These are phyloP conservation scores for Holothuria leucospilota DNA, from an alignment of 53 echinoderm and acorn worm species.

Conservation along the genomic window DNA sequence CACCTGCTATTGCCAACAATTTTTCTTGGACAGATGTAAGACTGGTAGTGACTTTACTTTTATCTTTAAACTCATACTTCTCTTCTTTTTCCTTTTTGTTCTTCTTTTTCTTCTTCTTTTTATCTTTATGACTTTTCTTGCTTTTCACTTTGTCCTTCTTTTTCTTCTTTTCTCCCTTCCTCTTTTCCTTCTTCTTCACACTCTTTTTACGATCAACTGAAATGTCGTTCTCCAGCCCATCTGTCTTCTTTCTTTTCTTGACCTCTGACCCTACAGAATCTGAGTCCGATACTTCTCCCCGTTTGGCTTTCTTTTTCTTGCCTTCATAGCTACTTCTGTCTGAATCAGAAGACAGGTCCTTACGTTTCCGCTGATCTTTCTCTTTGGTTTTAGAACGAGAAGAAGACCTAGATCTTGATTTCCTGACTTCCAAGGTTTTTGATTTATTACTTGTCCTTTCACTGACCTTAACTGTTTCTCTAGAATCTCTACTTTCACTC, in stretches of 20 bases:
- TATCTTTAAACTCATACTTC: neutral
- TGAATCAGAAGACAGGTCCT: neutral
- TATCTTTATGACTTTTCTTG: conserved; percentile 64
- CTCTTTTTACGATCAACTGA: neutral
- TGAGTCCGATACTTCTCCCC: neutral
- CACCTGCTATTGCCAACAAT: conserved; percentile 43
- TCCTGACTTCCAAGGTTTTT: neutral
- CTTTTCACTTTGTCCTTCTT: conserved; percentile 63
- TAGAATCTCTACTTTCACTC: neutral
- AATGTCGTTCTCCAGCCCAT: neutral
- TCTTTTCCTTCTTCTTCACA: conserved; percentile 31
- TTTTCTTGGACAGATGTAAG: conserved; percentile 40
- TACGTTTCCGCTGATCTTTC: no score
- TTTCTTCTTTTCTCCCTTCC: conserved; percentile 58
- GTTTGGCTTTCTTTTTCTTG: conserved; percentile 5
- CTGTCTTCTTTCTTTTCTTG: conserved; percentile 10
- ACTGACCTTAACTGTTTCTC: neutral
- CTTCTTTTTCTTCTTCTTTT: conserved; percentile 52
- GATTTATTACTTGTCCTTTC: conserved; percentile 1
- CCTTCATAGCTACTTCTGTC: neutral
- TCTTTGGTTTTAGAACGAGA: no score
- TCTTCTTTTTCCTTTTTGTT: conserved; percentile 42
- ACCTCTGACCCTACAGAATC: neutral
- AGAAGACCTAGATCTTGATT: neutral
- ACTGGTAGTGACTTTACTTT: neutral